phyloP scores from a whole-genome alignment of 2,888 invertebrate species.

The Chalcosyrphus nemorum region DNA sequence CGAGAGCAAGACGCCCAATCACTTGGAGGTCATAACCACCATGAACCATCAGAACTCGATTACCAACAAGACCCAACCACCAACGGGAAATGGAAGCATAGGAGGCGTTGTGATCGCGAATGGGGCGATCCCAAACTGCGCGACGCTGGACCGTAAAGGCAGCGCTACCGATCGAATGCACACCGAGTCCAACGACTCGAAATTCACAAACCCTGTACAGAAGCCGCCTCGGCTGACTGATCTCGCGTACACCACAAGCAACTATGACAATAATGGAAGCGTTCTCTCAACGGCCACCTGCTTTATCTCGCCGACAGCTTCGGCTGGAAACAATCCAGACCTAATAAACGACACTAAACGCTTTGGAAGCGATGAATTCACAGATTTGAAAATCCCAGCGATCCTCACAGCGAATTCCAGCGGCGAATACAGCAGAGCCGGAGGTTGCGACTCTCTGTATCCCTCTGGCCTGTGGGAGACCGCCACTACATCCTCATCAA shows the following conservation, averaged over 20 bases:
- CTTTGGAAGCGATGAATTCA: conserved; percentile 84
- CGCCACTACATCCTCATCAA: conserved; percentile 77
- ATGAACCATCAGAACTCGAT: conserved; percentile 83
- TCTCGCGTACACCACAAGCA: conserved; percentile 87
- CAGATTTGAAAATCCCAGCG: conserved; percentile 79
- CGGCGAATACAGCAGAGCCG: conserved; percentile 90
- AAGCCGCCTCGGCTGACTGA: conserved; percentile 88
- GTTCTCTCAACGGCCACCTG: conserved; percentile 86
- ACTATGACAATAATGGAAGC: conserved; percentile 87
- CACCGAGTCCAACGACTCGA: conserved; percentile 79
- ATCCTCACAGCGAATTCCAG: conserved; percentile 84
- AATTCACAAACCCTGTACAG: conserved; percentile 85
- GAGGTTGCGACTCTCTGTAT: conserved; percentile 88
- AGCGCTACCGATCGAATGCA: conserved; percentile 68
- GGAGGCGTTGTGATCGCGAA: conserved; percentile 84
- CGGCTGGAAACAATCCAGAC: conserved; percentile 91
- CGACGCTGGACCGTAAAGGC: conserved; percentile 76
- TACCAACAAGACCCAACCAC: conserved; percentile 82
- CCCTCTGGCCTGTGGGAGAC: conserved; percentile 91
- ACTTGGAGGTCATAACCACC: conserved; percentile 88
- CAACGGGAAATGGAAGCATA: conserved; percentile 81
- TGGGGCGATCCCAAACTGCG: conserved; percentile 83
- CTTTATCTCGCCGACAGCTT: conserved; percentile 89
- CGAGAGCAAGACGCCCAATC: conserved; percentile 90
- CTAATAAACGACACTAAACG: conserved; percentile 92